Evolutionary conservation across 2,888 invertebrate genomes (phyloP), one percentile per base, ranked within the genome.

Genomic region (Chironomus riparius): DNA sequence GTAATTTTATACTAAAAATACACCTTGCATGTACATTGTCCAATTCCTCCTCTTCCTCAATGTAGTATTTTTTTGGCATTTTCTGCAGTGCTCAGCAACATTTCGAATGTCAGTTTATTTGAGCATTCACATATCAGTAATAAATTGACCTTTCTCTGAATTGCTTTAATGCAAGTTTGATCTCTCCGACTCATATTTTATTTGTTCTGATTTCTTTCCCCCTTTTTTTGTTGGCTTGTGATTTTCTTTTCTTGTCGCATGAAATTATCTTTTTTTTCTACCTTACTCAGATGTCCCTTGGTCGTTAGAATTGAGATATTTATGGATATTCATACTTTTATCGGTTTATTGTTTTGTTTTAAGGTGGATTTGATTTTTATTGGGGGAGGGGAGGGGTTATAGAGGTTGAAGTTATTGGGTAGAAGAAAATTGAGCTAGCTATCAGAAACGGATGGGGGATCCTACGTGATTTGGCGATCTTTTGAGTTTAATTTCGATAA

Each of bases 151-250:
- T 73, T 73, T 73, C 65, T 65, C 47, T 38, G 62, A 38, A 73
- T 62, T 73, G 62, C 22, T 62, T 73, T 73, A 73, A 73, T 73
- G 73, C 73, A 73, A 73, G 73, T 73, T 74, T 74, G 74, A 68
- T 74, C 65, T 68, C 74, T 47, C 47, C 47, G 68, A 6, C 74
- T 68, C 68, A 68, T 74, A 68, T 74, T 74, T 74, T 74, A 74
- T 74, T 62, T n/a, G 56, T 56, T 56, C 18, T 56, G 15, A 56
- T 18, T 56, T 56, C 6, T 56, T 10, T 65, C 12, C 24, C 21
- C 21, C 21, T 38, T 38, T 38, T 38, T 38, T 38, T 28, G 3
- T 10, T 38, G 38, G 38, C 38, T 10, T 7, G 38, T 38, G 38
- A 38, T 38, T 38, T 38, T 38, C 10, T 38, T 38, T 38, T 38